phyloP scores from a whole-genome alignment of 2,888 invertebrate species.

The Catocala nupta region DNA sequence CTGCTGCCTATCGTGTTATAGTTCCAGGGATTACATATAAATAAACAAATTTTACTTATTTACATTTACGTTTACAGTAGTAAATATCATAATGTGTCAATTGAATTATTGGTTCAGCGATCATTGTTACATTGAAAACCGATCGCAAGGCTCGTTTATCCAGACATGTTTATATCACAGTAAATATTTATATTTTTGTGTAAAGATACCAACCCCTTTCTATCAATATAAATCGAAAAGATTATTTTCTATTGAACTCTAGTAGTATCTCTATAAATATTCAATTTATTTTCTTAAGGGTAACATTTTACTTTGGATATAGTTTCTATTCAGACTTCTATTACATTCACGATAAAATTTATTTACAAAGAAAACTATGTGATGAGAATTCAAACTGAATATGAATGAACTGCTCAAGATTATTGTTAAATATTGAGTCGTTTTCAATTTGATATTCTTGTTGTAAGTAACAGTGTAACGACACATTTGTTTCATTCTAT shows the following conservation, averaged over 20 bases:
- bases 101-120: no score
- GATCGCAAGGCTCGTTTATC: no score
- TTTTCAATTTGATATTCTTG: no score
- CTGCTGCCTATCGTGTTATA: no score
- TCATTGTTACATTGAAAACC: no score
- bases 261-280: neutral
- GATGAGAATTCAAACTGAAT: constrained; percentile 6
- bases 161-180: no score
- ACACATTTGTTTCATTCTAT: neutral
- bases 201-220: neutral
- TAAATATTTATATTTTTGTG: no score
- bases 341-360: neutral
- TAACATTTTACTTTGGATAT: neutral
- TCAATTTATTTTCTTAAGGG: neutral
- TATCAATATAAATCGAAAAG: neutral
- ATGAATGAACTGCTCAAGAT: neutral
- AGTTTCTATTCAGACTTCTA: neutral
- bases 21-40: no score
- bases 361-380: neutral
- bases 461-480: neutral
- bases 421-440: neutral
- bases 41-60: no score
- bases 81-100: no score
- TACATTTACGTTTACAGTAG: no score
- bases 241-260: neutral